Evolutionary conservation across 2,113 vertebrate species (phyloP).

Genomic region (Meles meles): DNA sequence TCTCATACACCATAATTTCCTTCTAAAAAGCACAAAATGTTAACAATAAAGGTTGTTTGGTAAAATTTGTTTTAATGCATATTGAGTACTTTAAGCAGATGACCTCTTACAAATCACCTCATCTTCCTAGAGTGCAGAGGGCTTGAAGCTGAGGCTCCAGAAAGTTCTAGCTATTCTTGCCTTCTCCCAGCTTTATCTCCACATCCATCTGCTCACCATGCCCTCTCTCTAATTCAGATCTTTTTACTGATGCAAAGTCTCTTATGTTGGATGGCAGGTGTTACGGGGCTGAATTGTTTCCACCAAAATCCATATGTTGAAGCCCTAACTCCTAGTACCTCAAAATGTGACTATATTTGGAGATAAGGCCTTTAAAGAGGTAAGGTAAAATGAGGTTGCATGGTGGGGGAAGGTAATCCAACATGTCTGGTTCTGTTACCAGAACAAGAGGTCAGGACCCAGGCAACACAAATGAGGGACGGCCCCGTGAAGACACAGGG

Average conservation of each 20-base stretch:
- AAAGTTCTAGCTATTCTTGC: neutral
- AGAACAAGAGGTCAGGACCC: neutral
- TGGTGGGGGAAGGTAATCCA: neutral
- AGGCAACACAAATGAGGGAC: neutral
- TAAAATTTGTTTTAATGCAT: conserved; percentile 36
- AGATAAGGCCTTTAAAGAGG: neutral
- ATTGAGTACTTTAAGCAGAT: neutral
- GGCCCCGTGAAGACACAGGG: neutral
- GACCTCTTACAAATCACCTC: neutral
- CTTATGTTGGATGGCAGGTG: neutral
- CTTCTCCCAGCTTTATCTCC: neutral
- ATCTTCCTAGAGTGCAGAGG: neutral
- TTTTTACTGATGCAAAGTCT: neutral
- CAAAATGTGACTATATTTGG: neutral
- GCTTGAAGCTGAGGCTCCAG: neutral
- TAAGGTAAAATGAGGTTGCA: neutral
- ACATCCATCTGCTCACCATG: neutral
- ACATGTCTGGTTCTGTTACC: neutral
- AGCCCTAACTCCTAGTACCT: neutral
- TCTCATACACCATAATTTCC: conserved; percentile 75
- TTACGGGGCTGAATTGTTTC: neutral
- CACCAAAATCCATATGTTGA: neutral
- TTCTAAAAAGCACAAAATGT: conserved; percentile 33
- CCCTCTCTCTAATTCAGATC: neutral
- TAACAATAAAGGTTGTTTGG: neutral